A percentile compares a stretch with the other conserved stretches of the same genome.
These are phyloP conservation scores for Rhodinocichla rosea DNA, from an alignment of 2,113 vertebrate species.

Conservation along the genomic window DNA sequence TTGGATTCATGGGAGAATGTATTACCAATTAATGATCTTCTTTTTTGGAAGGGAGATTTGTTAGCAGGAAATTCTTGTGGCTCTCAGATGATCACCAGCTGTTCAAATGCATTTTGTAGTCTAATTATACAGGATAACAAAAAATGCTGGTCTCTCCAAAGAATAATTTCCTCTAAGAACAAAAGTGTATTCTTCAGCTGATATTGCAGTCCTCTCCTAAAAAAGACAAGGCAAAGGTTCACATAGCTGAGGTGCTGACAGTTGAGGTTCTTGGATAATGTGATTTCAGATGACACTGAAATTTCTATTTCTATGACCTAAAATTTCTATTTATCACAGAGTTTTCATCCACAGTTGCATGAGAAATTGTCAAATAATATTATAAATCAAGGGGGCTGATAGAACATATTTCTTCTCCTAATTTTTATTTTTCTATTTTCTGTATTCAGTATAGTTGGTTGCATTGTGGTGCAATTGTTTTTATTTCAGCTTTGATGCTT, in stretches of 20 bases:
- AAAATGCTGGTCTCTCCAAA: conserved; percentile 5
- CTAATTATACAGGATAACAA: neutral
- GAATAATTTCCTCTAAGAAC: neutral
- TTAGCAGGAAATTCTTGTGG: conserved; percentile 8
- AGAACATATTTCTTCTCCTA: neutral
- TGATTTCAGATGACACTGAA: neutral
- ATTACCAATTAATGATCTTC: neutral
- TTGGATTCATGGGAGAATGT: neutral
- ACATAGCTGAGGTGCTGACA: neutral
- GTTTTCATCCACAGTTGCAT: neutral
- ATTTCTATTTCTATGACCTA: neutral
- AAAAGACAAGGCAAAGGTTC: neutral
- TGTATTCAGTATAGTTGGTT: neutral
- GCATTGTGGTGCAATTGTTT: neutral
- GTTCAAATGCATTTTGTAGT: neutral
- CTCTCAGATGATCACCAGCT: conserved; percentile 9
- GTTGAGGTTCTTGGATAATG: neutral
- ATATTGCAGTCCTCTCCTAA: neutral
- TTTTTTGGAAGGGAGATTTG: neutral
- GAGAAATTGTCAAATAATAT: neutral
- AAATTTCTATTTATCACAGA: neutral
- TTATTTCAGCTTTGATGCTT: neutral
- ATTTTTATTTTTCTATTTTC: neutral
- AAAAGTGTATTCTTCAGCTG: neutral
- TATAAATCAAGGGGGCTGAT: neutral